Base-by-base conservation (phyloP, 2,797 vertebrate genomes). In the Gymnopithys bicolor region DNA sequence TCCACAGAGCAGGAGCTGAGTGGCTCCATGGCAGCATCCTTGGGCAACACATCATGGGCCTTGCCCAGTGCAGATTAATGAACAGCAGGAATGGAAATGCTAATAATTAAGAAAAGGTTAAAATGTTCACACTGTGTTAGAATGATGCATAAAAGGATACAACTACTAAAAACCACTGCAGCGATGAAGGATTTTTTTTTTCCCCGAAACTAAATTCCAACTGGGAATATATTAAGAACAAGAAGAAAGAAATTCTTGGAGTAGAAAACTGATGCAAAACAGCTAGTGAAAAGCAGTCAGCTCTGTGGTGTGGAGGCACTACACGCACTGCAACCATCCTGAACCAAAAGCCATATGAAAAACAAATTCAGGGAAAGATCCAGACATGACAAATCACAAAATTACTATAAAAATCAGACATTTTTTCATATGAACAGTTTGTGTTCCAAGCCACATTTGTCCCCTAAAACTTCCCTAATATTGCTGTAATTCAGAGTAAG, bases 21-120 rank as follows among this genome's bases (percentile, higher is more conserved):
- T 13, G 7, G 91, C 84, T 48, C 90, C 15, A 22, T 28, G 35
- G 87, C 94, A 41, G 46, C 79, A 46, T 84, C 89, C 93, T 84
- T 69, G 79, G 95, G 93, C 78, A 85, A 87, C 93, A 80, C 91
- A 77, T 77, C 68, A 7, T 2, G 60, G 94, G 62, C 86, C 43
- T 86, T 73, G 95, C 87, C 96, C 94, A 19, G 75, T 28, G 22
- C 9, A 89, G 94, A 96, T 95, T 95, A 96, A 97, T 91, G 87
- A 97, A 90, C 96, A 95, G 93, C 60, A 2, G 96, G 96, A 83
- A 94, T 79, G 66, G 81, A 96, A 96, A 95, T 69, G 75, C 84
- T 93, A 84, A 96, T 97, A 96, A 97, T 97, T 97, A 97, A 96
- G 94, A 41, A 97, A 97, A 97, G 95, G 96, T 97, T 97, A 97